These are phyloP conservation scores for Thripadectes ignobilis DNA, from an alignment of 2,797 vertebrate species.

Conservation along the genomic window DNA sequence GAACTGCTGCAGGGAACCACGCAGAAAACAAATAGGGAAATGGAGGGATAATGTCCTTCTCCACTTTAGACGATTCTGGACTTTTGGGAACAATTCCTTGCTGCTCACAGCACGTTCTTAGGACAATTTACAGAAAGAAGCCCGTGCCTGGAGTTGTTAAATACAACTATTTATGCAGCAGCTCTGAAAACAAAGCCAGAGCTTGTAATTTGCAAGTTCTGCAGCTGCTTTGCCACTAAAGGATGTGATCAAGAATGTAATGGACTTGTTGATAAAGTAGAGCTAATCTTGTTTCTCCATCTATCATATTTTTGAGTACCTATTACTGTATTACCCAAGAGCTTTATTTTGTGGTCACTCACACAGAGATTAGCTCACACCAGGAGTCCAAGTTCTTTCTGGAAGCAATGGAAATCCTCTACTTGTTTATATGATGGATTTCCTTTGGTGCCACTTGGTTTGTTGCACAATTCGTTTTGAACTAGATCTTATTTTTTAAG, in stretches of 20 bases:
- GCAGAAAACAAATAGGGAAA: neutral
- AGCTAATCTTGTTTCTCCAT: neutral
- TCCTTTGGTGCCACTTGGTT: conserved; percentile 10
- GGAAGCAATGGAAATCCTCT: neutral
- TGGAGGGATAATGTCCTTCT: neutral
- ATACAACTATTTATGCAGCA: neutral
- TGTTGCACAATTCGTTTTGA: neutral
- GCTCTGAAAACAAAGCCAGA: conserved; percentile 18
- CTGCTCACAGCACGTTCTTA: neutral
- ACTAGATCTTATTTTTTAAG: neutral
- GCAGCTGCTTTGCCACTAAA: conserved; percentile 6
- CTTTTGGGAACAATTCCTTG: neutral
- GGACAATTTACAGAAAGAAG: neutral
- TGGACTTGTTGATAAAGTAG: neutral
- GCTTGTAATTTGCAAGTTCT: neutral
- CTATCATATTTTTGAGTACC: neutral
- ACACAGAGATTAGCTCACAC: neutral
- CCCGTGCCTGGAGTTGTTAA: neutral
- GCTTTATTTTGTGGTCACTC: conserved; percentile 18
- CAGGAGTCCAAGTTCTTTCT: neutral
- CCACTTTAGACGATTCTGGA: neutral
- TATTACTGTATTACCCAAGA: neutral
- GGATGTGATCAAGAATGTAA: neutral
- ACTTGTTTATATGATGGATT: conserved; percentile 21
- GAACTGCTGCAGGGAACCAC: neutral